Percentiles rank a stretch among this genome's conserved stretches.
Conservation (phyloP, 2,888 invertebrate species). For the Cheilosia variabilis region DNA sequence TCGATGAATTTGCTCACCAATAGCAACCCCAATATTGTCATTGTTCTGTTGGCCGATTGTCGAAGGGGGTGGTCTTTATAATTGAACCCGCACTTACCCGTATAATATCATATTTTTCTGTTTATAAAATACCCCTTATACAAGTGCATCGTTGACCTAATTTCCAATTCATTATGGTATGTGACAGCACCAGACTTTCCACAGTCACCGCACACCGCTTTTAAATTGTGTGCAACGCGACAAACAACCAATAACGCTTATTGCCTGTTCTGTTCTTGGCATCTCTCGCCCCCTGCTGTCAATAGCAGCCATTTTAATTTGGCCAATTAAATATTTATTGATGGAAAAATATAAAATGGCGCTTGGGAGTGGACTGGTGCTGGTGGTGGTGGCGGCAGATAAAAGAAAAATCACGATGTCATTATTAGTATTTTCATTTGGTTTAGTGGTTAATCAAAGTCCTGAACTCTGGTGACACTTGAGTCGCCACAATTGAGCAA, state of each 20-base stretch:
- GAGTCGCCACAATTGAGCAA: slow-evolving; percentile 26
- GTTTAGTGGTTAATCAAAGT: slow-evolving; percentile 70
- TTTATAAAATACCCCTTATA: slow-evolving; percentile 42
- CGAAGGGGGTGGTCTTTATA: slow-evolving; percentile 18
- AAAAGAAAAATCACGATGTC: background rate
- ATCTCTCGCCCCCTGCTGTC: slow-evolving; percentile 26
- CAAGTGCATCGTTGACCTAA: slow-evolving; percentile 67
- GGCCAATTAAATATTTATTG: slow-evolving; percentile 74
- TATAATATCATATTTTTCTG: slow-evolving; percentile 56
- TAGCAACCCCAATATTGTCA: slow-evolving; percentile 14
- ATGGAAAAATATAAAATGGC: slow-evolving; percentile 76
- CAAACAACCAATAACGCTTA: slow-evolving; percentile 67
- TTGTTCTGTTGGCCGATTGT: slow-evolving; percentile 7
- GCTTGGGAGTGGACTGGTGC: background rate
- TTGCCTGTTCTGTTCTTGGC: slow-evolving; percentile 61
- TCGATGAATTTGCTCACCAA: slow-evolving; percentile 27
- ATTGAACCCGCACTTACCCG: slow-evolving; percentile 35
- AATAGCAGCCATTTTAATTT: slow-evolving; percentile 71
- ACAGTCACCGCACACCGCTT: slow-evolving; percentile 10
- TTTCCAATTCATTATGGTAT: slow-evolving; percentile 46
- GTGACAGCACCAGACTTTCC: slow-evolving; percentile 39
- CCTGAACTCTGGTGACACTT: slow-evolving; percentile 55
- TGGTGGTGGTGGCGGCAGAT: background rate
- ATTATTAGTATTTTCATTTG: slow-evolving; percentile 56
- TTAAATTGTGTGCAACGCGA: background rate